Evolutionary conservation across 2,888 invertebrate species (phyloP).

Genomic region (Gastracanthus pulcherrimus): DNA sequence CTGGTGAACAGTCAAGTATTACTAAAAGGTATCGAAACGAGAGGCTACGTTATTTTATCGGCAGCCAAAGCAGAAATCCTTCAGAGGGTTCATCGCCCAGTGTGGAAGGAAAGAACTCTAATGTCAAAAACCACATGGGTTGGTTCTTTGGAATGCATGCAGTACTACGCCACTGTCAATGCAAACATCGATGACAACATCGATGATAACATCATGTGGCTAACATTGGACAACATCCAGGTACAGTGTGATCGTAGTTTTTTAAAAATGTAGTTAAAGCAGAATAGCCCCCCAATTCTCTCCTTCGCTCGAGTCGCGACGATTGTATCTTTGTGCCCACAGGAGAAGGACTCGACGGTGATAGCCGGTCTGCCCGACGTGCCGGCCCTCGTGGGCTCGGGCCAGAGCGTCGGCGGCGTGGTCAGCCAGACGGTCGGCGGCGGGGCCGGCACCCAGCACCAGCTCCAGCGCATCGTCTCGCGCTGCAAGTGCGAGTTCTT

Average conservation of each 20-base stretch:
- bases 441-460: constrained; percentile 79
- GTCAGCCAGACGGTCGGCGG: constrained; percentile 95
- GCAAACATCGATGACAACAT: constrained; percentile 79
- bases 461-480: constrained; percentile 97
- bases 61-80: constrained; percentile 97
- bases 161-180: constrained; percentile 99
- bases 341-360: constrained; percentile 86
- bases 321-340: background rate
- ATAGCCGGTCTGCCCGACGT: constrained; percentile 91
- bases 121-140: constrained; percentile 98
- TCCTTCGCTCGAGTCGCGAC: too few species aligned
- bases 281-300: too few species aligned
- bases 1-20: constrained; percentile 96
- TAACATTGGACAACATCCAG: constrained; percentile 95
- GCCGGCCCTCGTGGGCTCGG: constrained; percentile 93
- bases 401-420: constrained; percentile 97
- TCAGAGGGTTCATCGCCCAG: constrained; percentile 92
- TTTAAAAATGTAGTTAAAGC: too few species aligned
- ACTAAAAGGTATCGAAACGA: constrained; percentile 96
- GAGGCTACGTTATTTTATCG: constrained; percentile 97
- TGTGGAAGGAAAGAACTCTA: constrained; percentile 91
- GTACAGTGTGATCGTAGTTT: too few species aligned
- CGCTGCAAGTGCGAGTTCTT: constrained; percentile 99
- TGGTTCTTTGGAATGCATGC: constrained; percentile 97
- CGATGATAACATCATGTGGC: constrained; percentile 96